These are phyloP conservation scores for Panagrolaimus sp. DNA, from an alignment of 1,140 invertebrate species.

Conservation along the genomic window DNA sequence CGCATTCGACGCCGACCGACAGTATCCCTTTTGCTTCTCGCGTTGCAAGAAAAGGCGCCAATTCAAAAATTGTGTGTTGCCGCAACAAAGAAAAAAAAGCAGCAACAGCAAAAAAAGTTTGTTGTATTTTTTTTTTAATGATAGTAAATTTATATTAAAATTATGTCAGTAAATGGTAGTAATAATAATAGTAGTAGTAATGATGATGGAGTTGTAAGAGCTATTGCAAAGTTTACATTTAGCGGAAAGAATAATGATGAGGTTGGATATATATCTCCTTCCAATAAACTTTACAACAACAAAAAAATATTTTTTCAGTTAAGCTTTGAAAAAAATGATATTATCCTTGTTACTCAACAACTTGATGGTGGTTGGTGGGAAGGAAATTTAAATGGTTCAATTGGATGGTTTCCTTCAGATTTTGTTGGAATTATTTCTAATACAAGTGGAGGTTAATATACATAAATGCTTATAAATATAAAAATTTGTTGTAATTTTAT, in stretches of 20 bases:
- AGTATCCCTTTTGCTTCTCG: no score
- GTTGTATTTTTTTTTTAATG: constrained; percentile 10
- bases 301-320: constrained; percentile 67
- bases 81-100: no score
- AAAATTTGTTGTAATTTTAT: no score
- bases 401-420: constrained; percentile 96
- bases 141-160: background rate
- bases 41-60: background rate
- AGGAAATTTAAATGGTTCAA: constrained; percentile 83
- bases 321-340: constrained; percentile 88
- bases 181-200: background rate
- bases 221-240: constrained; percentile 78
- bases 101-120: no score
- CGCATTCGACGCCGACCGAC: no score
- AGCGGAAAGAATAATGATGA: constrained; percentile 94
- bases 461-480: background rate
- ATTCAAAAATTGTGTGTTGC: no score
- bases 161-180: constrained; percentile 7
- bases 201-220: constrained; percentile 63
- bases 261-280: constrained; percentile 61
- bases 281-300: background rate
- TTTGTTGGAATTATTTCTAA: constrained; percentile 69
- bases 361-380: constrained; percentile 98
- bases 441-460: constrained; percentile 19
- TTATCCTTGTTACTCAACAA: constrained; percentile 88